Percentiles rank a stretch among this genome's conserved stretches.
phyloP scores from a whole-genome alignment of 2,888 invertebrate species.

The Endotricha flammealis region DNA sequence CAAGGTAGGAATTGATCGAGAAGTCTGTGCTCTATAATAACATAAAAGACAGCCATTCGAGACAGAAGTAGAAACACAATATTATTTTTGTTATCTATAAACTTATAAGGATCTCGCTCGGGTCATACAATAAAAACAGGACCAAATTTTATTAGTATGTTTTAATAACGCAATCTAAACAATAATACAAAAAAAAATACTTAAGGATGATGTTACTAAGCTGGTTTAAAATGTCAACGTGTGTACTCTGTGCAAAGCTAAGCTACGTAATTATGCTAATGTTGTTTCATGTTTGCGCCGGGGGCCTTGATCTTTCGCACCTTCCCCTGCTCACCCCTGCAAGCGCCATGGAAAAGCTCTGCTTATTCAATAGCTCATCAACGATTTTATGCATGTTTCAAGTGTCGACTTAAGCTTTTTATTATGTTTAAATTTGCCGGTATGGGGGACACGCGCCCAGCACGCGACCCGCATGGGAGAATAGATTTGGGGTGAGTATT shows the following conservation, averaged over 20 bases:
- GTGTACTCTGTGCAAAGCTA: conserved; percentile 44
- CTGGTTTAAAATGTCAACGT: conserved; percentile 68
- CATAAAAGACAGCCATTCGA: too few relatives aligned
- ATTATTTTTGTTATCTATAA: too few relatives aligned
- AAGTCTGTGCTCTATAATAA: too few relatives aligned
- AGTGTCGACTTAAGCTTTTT: conserved; percentile 53
- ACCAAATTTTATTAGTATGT: too few relatives aligned
- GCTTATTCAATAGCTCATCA: conserved; percentile 41
- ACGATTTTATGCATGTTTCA: conserved; percentile 42
- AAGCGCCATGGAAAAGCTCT: conserved; percentile 21
- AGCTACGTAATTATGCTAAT: conserved; percentile 59
- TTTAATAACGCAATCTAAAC: too few relatives aligned
- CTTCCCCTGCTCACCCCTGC: conserved; percentile 50
- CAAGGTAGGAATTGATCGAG: too few relatives aligned
- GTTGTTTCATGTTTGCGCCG: conserved; percentile 33
- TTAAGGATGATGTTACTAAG: conserved; percentile 23
- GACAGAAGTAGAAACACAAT: too few relatives aligned
- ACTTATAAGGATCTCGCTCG: too few relatives aligned
- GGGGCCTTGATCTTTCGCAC: conserved; percentile 57
- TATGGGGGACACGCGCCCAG: conserved; percentile 67
- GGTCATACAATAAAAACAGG: too few relatives aligned
- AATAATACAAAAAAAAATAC: conserved; percentile 9
- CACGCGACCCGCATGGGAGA: conserved; percentile 71
- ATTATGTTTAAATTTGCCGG: conserved; percentile 61
- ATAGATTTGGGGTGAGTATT: conserved; percentile 33